Percentiles rank a stretch among this genome's conserved stretches.
These are phyloP conservation scores for Neoarius graeffei DNA, from an alignment of 2,113 vertebrate species.

Conservation along the genomic window DNA sequence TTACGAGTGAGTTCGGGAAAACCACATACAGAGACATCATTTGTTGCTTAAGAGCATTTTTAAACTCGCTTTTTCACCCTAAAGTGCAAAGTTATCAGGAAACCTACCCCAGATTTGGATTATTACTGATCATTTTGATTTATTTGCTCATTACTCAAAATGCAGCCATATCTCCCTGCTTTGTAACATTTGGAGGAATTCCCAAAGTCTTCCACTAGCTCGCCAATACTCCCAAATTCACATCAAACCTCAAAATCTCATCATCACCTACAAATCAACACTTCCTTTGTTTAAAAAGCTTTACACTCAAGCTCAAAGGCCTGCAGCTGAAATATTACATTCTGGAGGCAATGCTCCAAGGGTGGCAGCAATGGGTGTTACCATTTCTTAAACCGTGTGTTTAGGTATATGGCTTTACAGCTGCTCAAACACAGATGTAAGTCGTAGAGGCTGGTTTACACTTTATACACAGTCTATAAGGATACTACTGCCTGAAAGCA, in stretches of 20 bases:
- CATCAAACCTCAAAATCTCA: slow-evolving; percentile 10
- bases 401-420: slow-evolving; percentile 59
- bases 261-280: background rate
- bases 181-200: slow-evolving; percentile 6
- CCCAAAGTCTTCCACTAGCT: background rate
- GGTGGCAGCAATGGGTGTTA: slow-evolving; percentile 54
- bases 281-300: slow-evolving; percentile 23
- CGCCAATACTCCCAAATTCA: background rate
- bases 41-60: too few relatives aligned
- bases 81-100: too few relatives aligned
- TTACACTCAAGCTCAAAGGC: slow-evolving; percentile 13
- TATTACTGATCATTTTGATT: background rate
- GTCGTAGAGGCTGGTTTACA: slow-evolving; percentile 55
- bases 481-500: background rate
- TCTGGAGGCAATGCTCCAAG: slow-evolving; percentile 48
- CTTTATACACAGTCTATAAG: slow-evolving; percentile 31
- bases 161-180: background rate
- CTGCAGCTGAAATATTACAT: slow-evolving; percentile 19
- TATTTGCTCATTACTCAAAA: background rate
- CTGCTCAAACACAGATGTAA: slow-evolving; percentile 71
- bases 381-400: slow-evolving; percentile 38
- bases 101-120: background rate
- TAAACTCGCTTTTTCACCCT: too few relatives aligned
- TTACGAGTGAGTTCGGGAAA: too few relatives aligned
- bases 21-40: too few relatives aligned